Conservation (phyloP, 2,888 invertebrate genomes). For the Meghimatium bilineatum region DNA sequence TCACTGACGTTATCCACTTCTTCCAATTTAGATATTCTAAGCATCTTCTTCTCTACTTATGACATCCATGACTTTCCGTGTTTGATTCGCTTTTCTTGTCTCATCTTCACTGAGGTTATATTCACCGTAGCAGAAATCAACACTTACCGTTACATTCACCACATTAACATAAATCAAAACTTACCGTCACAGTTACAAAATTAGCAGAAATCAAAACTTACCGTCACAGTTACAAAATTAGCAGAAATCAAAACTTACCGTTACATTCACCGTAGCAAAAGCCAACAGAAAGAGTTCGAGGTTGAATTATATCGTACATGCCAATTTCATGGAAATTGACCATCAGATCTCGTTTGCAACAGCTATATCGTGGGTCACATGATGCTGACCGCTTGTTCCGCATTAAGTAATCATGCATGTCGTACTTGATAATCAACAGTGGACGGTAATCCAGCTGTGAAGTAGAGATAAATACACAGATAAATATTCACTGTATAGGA, state of each 20-base stretch:
- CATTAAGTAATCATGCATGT: neutral
- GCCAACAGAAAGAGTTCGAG: constrained; percentile 18
- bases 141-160: too few relatives aligned
- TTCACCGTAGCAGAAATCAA: too few relatives aligned
- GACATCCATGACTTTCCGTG: too few relatives aligned
- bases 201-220: too few relatives aligned
- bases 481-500: too few relatives aligned
- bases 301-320: constrained; percentile 25
- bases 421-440: constrained; percentile 31
- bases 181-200: too few relatives aligned
- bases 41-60: too few relatives aligned
- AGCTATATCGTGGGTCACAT: constrained; percentile 34
- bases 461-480: neutral
- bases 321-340: constrained; percentile 30
- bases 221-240: neutral
- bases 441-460: constrained; percentile 38
- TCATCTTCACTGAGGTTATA: too few relatives aligned
- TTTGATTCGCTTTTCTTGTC: too few relatives aligned
- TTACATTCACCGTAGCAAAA: constrained; percentile 39
- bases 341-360: constrained; percentile 39
- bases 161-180: too few relatives aligned
- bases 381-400: constrained; percentile 2
- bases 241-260: constrained; percentile 5
- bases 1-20: too few relatives aligned
- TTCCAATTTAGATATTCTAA: too few relatives aligned